phyloP scores from a whole-genome alignment of 2,113 vertebrate genomes.

The Osmerus mordax region DNA sequence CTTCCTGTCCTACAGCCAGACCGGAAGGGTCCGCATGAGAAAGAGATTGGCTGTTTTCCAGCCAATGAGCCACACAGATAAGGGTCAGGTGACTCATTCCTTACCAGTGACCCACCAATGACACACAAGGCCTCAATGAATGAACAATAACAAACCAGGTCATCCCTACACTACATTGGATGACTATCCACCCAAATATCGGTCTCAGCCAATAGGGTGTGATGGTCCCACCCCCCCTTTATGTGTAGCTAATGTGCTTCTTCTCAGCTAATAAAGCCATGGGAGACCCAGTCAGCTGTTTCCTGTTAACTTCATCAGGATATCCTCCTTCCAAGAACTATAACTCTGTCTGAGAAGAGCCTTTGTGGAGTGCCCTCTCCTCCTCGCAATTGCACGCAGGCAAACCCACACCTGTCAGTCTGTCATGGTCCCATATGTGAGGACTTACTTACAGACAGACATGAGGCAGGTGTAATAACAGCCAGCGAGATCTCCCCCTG shows the following conservation, averaged over 20 bases:
- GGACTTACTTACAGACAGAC: slow-evolving; percentile 35
- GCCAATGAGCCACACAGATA: slow-evolving; percentile 42
- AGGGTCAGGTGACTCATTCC: too few species aligned
- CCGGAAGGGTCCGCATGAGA: slow-evolving; percentile 21
- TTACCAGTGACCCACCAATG: too few species aligned
- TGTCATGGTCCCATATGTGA: slow-evolving; percentile 11
- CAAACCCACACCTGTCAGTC: slow-evolving; percentile 47
- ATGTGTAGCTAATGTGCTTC: slow-evolving; percentile 41
- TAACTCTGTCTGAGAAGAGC: slow-evolving; percentile 40
- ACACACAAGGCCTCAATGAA: too few species aligned
- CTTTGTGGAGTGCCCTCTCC: slow-evolving; percentile 20
- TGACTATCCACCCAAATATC: too few species aligned
- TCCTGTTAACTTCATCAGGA: slow-evolving; percentile 53
- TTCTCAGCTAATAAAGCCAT: slow-evolving; percentile 51
- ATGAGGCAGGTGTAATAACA: slow-evolving; percentile 55
- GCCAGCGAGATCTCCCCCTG: not conserved
- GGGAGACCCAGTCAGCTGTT: slow-evolving; percentile 53
- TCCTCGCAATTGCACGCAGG: not conserved
- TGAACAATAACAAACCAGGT: too few species aligned
- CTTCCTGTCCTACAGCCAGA: slow-evolving; percentile 53
- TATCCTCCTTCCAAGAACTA: slow-evolving; percentile 57
- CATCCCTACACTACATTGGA: too few species aligned
- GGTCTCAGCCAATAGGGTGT: too few species aligned
- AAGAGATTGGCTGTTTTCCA: slow-evolving; percentile 5
- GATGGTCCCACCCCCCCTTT: too few species aligned